A percentile compares a stretch with the other conserved stretches of the same genome.
phyloP scores from a whole-genome alignment of 2,113 vertebrate genomes.

The Caracal caracal region DNA sequence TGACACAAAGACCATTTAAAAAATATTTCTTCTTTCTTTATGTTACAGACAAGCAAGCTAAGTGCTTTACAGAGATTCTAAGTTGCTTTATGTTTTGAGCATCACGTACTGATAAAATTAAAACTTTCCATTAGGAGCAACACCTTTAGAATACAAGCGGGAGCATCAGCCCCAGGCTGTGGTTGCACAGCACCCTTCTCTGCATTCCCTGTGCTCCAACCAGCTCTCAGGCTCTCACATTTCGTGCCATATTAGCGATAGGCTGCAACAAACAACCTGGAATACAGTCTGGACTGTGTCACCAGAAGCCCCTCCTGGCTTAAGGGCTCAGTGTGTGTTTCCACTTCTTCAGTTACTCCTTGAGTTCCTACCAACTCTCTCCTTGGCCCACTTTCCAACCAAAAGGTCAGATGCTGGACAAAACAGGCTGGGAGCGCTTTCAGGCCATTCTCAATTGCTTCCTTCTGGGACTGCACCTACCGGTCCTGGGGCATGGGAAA shows the following conservation, averaged over 20 bases:
- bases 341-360: neutral
- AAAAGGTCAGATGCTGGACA: conserved; percentile 52
- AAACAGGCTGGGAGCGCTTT: conserved; percentile 45
- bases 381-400: conserved; percentile 11
- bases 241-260: neutral
- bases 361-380: neutral
- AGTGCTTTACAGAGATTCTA: neutral
- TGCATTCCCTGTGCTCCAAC: neutral
- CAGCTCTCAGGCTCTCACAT: neutral
- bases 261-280: neutral
- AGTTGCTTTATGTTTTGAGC: neutral
- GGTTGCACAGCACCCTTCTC: neutral
- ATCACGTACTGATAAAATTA: neutral
- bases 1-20: neutral
- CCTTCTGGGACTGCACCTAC: neutral
- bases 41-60: neutral
- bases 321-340: neutral
- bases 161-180: neutral
- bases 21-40: neutral
- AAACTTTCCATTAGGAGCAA: neutral
- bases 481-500: neutral
- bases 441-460: conserved; percentile 19
- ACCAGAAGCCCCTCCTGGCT: neutral
- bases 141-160: neutral
- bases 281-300: neutral